Evolutionary conservation across 2,888 invertebrate genomes (phyloP).

Genomic region (Dynastes grantii): DNA sequence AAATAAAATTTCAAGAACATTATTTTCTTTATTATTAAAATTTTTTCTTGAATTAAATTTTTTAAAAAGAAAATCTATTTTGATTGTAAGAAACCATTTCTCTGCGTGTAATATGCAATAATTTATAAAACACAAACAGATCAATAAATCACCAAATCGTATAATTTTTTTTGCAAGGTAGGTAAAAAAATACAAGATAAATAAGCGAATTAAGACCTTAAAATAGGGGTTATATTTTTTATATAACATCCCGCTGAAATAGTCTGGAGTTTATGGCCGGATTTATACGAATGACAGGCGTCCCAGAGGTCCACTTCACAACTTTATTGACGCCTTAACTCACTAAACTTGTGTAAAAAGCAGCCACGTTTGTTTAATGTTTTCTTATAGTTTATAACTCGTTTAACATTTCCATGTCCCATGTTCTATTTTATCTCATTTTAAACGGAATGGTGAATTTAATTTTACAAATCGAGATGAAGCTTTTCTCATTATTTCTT

Average conservation of each 20-base stretch:
- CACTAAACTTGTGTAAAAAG: slow-evolving; percentile 66
- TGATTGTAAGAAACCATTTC: too few species aligned
- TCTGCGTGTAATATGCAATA: not conserved
- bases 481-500: slow-evolving; percentile 5
- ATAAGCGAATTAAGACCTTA: slow-evolving; percentile 45
- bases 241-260: slow-evolving; percentile 58
- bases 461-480: slow-evolving; percentile 4
- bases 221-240: slow-evolving; percentile 43
- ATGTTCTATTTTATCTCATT: slow-evolving; percentile 52
- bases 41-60: too few species aligned
- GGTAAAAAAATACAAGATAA: slow-evolving; percentile 19
- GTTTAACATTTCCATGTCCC: slow-evolving; percentile 59
- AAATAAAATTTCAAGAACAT: too few species aligned
- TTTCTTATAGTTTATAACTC: slow-evolving; percentile 63
- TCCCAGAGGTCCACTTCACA: slow-evolving; percentile 68
- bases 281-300: slow-evolving; percentile 66
- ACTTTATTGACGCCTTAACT: slow-evolving; percentile 68
- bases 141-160: slow-evolving; percentile 1
- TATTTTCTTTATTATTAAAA: too few species aligned
- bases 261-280: slow-evolving; percentile 65
- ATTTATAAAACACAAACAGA: not conserved
- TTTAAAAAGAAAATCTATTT: too few species aligned
- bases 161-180: not conserved
- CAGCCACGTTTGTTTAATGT: slow-evolving; percentile 66
- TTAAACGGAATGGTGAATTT: slow-evolving; percentile 12